These are phyloP conservation scores for Pasiphila rectangulata DNA, from an alignment of 2,888 invertebrate species.

Conservation along the genomic window DNA sequence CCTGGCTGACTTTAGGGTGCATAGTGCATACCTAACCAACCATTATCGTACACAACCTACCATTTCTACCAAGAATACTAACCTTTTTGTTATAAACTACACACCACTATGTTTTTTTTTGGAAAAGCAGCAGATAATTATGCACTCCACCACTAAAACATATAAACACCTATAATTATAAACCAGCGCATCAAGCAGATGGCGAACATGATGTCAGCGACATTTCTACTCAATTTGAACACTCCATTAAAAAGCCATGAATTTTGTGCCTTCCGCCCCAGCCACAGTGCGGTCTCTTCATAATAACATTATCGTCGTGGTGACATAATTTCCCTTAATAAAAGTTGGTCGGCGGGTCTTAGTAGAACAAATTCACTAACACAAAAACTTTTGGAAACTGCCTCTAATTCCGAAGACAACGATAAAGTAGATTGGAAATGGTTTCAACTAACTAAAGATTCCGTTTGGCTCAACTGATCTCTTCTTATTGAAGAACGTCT, in stretches of 20 bases:
- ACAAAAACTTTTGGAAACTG: constrained; percentile 31
- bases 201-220: not conserved
- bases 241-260: constrained; percentile 49
- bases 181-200: not conserved
- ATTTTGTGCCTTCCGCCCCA: constrained; percentile 36
- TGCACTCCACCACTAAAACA: too few species aligned
- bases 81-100: too few species aligned
- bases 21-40: constrained; percentile 2
- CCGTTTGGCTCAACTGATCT: too few species aligned
- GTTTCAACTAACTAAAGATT: not conserved
- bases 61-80: not conserved
- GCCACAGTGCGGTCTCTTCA: constrained; percentile 40
- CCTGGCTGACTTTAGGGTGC: constrained; percentile 48
- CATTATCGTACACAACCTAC: constrained; percentile 6
- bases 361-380: constrained; percentile 30
- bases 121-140: too few species aligned
- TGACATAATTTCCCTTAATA: constrained; percentile 60
- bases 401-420: constrained; percentile 22
- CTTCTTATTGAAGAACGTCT: too few species aligned
- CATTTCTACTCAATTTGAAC: constrained; percentile 39
- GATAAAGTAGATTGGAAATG: not conserved
- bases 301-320: constrained; percentile 48
- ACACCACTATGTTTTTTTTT: too few species aligned
- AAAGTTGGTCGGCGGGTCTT: constrained; percentile 44
- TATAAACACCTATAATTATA: not conserved